These are phyloP conservation scores for Cryptotermes secundus DNA, from an alignment of 1,140 invertebrate species.

Conservation along the genomic window DNA sequence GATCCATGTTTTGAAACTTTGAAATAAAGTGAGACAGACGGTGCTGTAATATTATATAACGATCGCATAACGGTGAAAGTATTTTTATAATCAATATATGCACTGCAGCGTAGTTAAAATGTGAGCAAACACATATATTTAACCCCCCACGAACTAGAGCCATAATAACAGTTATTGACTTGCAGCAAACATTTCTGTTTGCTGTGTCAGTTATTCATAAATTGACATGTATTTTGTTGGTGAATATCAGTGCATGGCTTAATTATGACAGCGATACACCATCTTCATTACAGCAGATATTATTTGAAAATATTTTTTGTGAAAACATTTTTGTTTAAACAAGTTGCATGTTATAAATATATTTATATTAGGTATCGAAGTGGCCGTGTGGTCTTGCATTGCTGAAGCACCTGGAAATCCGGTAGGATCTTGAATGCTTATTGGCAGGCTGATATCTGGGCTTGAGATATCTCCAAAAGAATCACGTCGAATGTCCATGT, in stretches of 20 bases:
- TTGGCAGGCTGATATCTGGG: no score
- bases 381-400: no score
- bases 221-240: slow-evolving; percentile 1
- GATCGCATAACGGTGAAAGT: background rate
- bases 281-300: background rate
- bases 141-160: background rate
- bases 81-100: slow-evolving; percentile 15
- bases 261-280: background rate
- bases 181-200: background rate
- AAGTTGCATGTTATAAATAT: background rate
- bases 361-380: no score
- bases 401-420: no score
- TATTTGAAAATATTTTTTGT: background rate
- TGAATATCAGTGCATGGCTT: background rate
- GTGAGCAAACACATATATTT: slow-evolving; percentile 17
- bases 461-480: no score
- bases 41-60: background rate
- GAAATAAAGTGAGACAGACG: background rate
- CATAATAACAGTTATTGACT: slow-evolving; percentile 14
- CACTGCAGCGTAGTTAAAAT: background rate
- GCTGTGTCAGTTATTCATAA: background rate
- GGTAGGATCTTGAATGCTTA: no score
- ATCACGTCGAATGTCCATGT: no score
- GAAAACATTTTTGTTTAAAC: background rate
- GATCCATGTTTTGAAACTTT: background rate